phyloP scores from a whole-genome alignment of 2,888 invertebrate species.

The Diloba caeruleocephala region DNA sequence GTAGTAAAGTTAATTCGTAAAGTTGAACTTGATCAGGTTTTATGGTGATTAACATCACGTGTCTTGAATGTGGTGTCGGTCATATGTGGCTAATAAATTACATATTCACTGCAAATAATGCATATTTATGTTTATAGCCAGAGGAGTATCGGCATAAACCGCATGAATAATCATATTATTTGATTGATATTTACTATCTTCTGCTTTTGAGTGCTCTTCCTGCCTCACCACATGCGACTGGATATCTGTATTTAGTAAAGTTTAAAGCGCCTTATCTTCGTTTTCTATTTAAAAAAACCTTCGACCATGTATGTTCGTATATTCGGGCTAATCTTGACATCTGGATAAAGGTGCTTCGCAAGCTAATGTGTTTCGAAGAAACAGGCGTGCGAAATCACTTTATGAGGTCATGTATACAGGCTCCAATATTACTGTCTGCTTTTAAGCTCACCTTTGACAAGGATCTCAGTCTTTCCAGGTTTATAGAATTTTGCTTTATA shows the following conservation, averaged over 20 bases:
- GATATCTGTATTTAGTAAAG: too few relatives aligned
- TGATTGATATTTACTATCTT: neutral
- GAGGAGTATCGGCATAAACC: neutral
- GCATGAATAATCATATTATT: too few relatives aligned
- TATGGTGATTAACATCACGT: neutral
- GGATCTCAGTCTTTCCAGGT: too few relatives aligned
- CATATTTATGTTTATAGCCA: neutral
- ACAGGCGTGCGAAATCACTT: neutral
- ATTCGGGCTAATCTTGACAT: constrained; percentile 21
- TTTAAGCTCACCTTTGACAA: too few relatives aligned
- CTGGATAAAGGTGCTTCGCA: constrained; percentile 2
- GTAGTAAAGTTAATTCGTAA: neutral
- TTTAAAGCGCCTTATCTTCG: too few relatives aligned
- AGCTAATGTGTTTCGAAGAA: too few relatives aligned
- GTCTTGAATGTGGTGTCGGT: neutral
- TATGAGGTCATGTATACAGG: too few relatives aligned
- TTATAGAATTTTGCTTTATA: too few relatives aligned
- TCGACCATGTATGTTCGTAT: neutral
- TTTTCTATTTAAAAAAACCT: too few relatives aligned
- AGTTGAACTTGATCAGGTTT: constrained; percentile 1
- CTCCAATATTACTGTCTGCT: too few relatives aligned
- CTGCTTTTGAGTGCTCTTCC: too few relatives aligned
- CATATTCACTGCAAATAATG: neutral
- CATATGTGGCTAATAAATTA: neutral
- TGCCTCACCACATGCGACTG: too few relatives aligned